Evolutionary conservation across 2,113 vertebrate genomes (phyloP).

Genomic region (Turdus rufiventris): DNA sequence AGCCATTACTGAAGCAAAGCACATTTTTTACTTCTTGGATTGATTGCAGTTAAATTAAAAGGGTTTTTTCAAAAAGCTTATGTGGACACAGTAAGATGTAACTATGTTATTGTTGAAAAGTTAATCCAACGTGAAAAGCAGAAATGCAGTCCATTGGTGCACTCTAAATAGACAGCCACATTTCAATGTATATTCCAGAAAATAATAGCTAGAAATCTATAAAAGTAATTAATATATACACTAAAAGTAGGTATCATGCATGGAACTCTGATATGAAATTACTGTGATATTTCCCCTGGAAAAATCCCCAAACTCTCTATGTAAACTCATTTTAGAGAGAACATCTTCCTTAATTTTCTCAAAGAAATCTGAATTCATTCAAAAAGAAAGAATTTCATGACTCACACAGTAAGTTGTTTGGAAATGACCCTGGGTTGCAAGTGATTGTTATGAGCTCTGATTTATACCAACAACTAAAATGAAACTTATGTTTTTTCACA

Average conservation of each 20-base stretch:
- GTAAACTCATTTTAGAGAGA: constrained; percentile 81
- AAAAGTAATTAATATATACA: not conserved
- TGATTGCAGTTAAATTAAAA: not conserved
- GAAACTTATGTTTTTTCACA: not conserved
- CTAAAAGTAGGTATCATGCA: not conserved
- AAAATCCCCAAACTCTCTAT: constrained; percentile 22
- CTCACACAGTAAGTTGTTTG: not conserved
- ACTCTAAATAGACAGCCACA: not conserved
- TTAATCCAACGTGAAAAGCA: constrained; percentile 15
- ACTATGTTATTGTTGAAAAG: not conserved
- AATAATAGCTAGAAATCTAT: constrained; percentile 13
- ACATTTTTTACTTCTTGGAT: not conserved
- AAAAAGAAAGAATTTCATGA: not conserved
- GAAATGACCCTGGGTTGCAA: not conserved
- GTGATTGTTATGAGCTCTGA: not conserved
- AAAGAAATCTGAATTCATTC: constrained; percentile 67
- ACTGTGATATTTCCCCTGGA: not conserved
- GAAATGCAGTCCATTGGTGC: not conserved
- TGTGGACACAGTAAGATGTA: not conserved
- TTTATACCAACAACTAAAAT: not conserved
- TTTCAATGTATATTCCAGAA: constrained; percentile 9
- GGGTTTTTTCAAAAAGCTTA: not conserved
- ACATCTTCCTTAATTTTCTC: constrained; percentile 73
- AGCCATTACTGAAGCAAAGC: not conserved
- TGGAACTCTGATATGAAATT: not conserved